Percentiles rank a stretch among this genome's conserved stretches.
phyloP scores from a whole-genome alignment of 2,113 vertebrate species.

The Albula glossodonta region DNA sequence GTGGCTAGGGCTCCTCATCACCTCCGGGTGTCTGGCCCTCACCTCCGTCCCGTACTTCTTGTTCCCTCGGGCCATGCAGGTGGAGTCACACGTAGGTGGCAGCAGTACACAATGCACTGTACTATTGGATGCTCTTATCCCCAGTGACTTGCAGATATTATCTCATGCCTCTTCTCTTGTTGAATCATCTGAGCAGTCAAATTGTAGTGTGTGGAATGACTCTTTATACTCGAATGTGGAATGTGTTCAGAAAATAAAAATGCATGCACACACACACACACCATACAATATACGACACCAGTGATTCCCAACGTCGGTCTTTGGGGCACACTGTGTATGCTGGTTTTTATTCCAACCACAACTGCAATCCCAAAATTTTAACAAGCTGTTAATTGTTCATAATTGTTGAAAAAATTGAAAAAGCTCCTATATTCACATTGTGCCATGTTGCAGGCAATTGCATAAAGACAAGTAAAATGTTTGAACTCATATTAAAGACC shows the following conservation, averaged over 20 bases:
- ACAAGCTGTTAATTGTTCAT: too few species aligned
- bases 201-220: neutral
- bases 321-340: too few species aligned
- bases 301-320: too few species aligned
- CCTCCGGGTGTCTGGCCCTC: conserved; percentile 74
- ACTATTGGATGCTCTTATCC: neutral
- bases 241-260: neutral
- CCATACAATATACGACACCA: too few species aligned
- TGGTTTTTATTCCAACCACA: too few species aligned
- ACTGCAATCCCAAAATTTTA: too few species aligned
- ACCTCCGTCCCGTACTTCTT: conserved; percentile 93
- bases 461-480: too few species aligned
- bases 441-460: too few species aligned
- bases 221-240: neutral
- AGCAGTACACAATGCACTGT: neutral
- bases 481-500: too few species aligned
- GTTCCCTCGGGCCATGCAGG: conserved; percentile 76
- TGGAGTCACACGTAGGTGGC: conserved; percentile 52
- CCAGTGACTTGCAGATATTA: too few species aligned
- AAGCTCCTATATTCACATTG: too few species aligned
- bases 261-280: neutral
- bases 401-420: too few species aligned
- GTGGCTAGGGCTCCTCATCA: conserved; percentile 93
- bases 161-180: neutral
- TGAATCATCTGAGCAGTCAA: neutral